Percentiles rank a stretch among this genome's conserved stretches.
Conservation (phyloP, 2,888 invertebrate species). For the Aquatica leii region DNA sequence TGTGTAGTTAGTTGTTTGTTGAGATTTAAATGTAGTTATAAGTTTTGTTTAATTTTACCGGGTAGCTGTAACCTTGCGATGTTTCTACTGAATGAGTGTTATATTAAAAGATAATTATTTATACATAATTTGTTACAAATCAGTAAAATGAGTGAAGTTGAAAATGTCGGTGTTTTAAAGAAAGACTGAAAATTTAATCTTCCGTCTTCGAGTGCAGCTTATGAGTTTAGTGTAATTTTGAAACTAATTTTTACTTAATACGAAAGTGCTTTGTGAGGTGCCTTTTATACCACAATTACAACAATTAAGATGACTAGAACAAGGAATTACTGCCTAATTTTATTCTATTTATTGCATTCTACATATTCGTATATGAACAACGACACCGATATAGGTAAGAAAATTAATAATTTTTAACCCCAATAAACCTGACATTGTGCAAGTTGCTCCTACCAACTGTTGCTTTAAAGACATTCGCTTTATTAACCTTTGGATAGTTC, state of each 20-base stretch:
- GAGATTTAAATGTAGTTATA: too few species aligned
- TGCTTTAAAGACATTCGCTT: not conserved
- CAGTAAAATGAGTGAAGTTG: conserved; percentile 3
- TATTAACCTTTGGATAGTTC: not conserved
- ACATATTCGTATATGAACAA: not conserved
- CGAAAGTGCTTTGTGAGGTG: conserved; percentile 4
- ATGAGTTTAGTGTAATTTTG: conserved; percentile 4
- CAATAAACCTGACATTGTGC: not conserved
- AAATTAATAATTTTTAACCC: not conserved
- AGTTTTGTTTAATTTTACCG: too few species aligned
- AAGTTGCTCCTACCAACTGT: not conserved
- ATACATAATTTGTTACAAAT: not conserved
- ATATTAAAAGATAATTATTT: not conserved
- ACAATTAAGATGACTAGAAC: conserved; percentile 2
- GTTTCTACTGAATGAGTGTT: not conserved
- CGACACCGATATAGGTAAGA: conserved; percentile 2
- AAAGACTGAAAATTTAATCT: not conserved
- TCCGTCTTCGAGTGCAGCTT: not conserved
- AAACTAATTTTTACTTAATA: conserved; percentile 6
- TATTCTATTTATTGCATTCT: not conserved
- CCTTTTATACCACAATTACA: conserved; percentile 8
- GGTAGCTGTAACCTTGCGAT: too few species aligned
- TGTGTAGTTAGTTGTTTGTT: too few species aligned
- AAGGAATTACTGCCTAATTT: not conserved
- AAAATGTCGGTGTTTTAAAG: not conserved